Evolutionary conservation across 1,140 invertebrate species (phyloP).

Genomic region (Heliconius nattereri): DNA sequence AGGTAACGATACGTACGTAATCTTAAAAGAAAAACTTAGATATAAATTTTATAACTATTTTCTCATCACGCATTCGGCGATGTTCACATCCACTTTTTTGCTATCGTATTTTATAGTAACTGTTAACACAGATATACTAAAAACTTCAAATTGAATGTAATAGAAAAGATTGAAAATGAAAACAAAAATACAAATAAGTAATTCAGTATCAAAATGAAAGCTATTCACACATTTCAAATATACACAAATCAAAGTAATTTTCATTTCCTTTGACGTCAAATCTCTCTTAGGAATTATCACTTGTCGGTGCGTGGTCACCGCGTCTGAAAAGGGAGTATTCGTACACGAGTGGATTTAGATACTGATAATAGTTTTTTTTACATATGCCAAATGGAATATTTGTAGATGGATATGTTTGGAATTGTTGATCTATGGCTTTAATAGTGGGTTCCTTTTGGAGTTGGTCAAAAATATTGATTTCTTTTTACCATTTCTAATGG

Average conservation of each 20-base stretch:
- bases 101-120: too few relatives aligned
- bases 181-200: not conserved
- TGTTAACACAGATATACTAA: too few relatives aligned
- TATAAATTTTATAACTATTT: too few relatives aligned
- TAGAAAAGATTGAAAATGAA: too few relatives aligned
- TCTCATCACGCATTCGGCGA: too few relatives aligned
- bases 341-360: not conserved
- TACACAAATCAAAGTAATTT: constrained; percentile 13
- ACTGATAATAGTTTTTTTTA: not conserved
- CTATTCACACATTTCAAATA: not conserved
- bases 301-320: constrained; percentile 5
- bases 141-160: too few relatives aligned
- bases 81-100: too few relatives aligned
- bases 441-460: not conserved
- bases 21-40: too few relatives aligned
- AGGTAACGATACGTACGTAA: too few relatives aligned
- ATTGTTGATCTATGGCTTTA: not conserved
- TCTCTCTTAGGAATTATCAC: constrained; percentile 4
- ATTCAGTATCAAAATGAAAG: not conserved
- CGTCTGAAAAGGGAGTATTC: not conserved
- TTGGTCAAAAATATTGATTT: not conserved
- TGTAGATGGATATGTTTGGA: not conserved
- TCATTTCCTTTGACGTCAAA: not conserved
- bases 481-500: too few relatives aligned
- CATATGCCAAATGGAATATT: not conserved